Conservation (phyloP, 2,113 vertebrate genomes). For the Cebus imitator region DNA sequence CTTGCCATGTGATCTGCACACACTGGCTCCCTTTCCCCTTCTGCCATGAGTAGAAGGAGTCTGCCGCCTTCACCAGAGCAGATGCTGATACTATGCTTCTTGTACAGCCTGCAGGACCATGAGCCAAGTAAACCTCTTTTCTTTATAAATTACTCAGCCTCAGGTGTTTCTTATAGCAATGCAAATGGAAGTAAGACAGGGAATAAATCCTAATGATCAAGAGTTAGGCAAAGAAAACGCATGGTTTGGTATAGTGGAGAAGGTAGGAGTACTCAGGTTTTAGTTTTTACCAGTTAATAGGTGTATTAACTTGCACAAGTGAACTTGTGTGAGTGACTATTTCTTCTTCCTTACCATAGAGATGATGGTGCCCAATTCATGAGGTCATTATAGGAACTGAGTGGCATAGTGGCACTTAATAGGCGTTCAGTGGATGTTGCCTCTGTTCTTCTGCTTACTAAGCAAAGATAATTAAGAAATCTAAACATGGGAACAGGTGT, state of each 20-base stretch:
- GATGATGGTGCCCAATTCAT: background rate
- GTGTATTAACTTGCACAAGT: background rate
- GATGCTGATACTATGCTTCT: no score
- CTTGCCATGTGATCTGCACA: background rate
- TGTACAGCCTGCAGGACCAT: background rate
- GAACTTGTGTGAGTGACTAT: background rate
- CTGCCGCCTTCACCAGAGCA: background rate
- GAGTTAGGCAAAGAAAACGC: background rate
- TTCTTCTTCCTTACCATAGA: background rate
- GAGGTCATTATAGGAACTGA: background rate
- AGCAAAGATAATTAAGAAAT: constrained; percentile 39
- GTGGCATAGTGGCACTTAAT: background rate
- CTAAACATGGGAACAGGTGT: background rate
- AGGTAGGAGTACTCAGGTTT: background rate
- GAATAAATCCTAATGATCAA: background rate
- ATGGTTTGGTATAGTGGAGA: background rate
- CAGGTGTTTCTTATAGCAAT: background rate
- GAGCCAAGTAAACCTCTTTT: background rate
- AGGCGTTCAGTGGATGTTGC: background rate
- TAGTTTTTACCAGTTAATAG: background rate
- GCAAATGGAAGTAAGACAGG: background rate
- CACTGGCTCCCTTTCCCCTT: background rate
- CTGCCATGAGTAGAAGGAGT: background rate
- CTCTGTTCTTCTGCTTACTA: background rate
- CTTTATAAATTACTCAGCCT: background rate